A percentile compares a stretch with the other conserved stretches of the same genome.
Conservation (phyloP, 2,113 vertebrate species). For the Brachypodius melanocephalos region DNA sequence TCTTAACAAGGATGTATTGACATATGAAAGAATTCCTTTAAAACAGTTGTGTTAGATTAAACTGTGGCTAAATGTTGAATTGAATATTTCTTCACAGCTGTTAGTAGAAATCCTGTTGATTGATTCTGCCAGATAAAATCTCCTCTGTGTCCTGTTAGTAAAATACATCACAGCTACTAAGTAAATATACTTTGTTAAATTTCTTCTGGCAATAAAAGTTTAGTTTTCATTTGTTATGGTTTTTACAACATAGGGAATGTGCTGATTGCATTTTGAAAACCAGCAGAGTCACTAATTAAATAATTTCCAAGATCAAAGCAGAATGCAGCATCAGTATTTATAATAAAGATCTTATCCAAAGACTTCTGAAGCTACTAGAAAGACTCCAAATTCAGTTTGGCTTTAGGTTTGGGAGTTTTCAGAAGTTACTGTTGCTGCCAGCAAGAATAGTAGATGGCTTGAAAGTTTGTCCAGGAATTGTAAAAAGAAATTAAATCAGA, state of each 20-base stretch:
- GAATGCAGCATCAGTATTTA: neutral
- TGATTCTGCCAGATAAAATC: neutral
- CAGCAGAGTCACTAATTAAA: neutral
- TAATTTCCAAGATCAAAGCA: conserved; percentile 16
- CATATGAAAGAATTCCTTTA: neutral
- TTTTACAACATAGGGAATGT: neutral
- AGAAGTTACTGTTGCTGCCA: neutral
- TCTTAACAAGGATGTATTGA: neutral
- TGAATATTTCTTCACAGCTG: neutral
- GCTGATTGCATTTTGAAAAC: neutral
- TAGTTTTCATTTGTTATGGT: neutral
- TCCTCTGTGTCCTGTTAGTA: neutral
- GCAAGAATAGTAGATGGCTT: neutral
- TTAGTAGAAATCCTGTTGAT: neutral
- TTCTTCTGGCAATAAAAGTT: neutral
- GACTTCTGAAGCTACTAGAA: neutral
- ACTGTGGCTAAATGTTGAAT: neutral
- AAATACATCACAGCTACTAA: neutral
- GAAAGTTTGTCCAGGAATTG: neutral
- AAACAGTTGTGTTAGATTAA: neutral
- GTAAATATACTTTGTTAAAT: neutral
- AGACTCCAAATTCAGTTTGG: neutral
- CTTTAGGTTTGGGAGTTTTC: neutral
- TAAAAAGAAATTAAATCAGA: neutral
- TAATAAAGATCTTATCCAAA: conserved; percentile 20